Evolutionary conservation across 2,113 vertebrate species (phyloP), one percentile per base, ranked within the genome.

Genomic region (Sminthopsis crassicaudata): DNA sequence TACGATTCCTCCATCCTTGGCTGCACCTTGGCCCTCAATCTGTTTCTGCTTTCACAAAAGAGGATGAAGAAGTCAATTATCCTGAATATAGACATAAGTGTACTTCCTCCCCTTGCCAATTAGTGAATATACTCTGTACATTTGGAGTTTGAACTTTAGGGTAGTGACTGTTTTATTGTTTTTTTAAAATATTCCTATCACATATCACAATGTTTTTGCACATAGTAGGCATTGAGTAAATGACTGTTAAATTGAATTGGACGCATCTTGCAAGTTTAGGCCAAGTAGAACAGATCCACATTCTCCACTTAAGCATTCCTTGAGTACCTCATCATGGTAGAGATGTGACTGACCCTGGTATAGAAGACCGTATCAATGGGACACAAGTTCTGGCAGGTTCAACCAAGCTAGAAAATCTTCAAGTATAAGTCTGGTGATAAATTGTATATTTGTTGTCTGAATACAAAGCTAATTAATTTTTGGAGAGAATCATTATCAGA

Each of bases 1-100:
- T 93, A n/a, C 91, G 92, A 36, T 50, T 90, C 50, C 16, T n/a
- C 50, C 57, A 89, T 84, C 46, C 55, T 89, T 76, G 94, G 16
- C 42, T 94, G 36, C 5, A 93, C 93, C 92, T 94, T 92, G 42
- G 46, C 94, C 93, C 95, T 90, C 90, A 60, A 94, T 76, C 95
- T 89, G 16, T 53, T 88, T 95, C 92, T 92, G 30, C 8, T 89
- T 91, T 94, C 36, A 67, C 7, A 53, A 54, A 57, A 54, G 91
- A 24, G 2, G 11, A 90, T 60, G 53, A 50, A 9, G 53, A 95
- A 96, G 84, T 42, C 19, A 93, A 6, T 92, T 51, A 89, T 46
- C 93, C 91, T 94, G 91, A 94, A 91, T 46, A 16, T 51, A 91
- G 27, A 48, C 22, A 94, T 93, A 9, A 3, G 5, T 91, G 30